These are phyloP conservation scores for Pollachius pollachius DNA, from an alignment of 2,113 vertebrate genomes.

Conservation along the genomic window DNA sequence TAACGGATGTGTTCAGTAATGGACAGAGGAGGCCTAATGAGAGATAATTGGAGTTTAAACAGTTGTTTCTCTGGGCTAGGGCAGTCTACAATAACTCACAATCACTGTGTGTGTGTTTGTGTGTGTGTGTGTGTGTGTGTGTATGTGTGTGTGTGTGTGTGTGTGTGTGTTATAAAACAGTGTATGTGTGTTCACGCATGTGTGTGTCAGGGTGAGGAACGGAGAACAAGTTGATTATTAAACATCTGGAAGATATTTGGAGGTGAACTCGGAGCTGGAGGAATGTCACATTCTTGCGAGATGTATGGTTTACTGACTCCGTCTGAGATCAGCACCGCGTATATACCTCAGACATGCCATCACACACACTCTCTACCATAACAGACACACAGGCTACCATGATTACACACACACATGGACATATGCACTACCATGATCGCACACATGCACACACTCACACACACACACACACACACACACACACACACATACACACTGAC, in stretches of 20 bases:
- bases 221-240: slow-evolving; percentile 53
- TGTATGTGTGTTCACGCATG: background rate
- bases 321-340: no score
- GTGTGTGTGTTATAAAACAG: background rate
- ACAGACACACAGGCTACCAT: no score
- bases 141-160: background rate
- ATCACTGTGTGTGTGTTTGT: background rate
- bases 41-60: no score
- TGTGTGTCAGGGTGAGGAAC: slow-evolving; percentile 25
- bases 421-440: no score
- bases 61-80: no score
- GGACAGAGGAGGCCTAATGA: no score
- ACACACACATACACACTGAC: slow-evolving; percentile 12
- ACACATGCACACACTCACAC: background rate
- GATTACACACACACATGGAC: no score
- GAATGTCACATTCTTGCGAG: slow-evolving; percentile 45
- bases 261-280: slow-evolving; percentile 47
- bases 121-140: background rate
- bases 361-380: no score
- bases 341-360: no score
- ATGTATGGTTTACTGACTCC: slow-evolving; percentile 32
- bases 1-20: no score
- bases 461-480: slow-evolving; percentile 4
- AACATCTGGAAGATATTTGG: slow-evolving; percentile 71
- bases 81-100: background rate